Evolutionary conservation across 2,113 vertebrate species (phyloP).

Genomic region (Collichthys lucidus): DNA sequence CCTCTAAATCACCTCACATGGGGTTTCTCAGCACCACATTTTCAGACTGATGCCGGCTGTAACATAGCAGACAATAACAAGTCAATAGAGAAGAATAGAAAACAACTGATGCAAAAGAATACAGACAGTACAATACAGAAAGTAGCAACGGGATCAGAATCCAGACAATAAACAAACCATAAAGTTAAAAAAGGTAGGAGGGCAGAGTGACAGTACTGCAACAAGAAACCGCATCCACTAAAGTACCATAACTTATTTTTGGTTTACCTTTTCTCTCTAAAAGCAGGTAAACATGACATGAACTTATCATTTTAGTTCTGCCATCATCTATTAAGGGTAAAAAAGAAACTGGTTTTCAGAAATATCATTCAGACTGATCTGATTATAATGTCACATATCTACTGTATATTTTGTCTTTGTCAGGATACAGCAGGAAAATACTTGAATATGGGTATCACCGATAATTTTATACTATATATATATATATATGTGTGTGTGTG

Average conservation of each 20-base stretch:
- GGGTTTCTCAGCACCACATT: neutral
- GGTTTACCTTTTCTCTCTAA: neutral
- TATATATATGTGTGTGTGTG: neutral
- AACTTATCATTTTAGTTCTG: neutral
- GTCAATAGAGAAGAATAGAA: slow-evolving; percentile 14
- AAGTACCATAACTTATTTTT: neutral
- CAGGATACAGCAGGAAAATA: neutral
- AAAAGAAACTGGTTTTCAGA: neutral
- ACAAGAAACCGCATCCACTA: neutral
- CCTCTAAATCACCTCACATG: neutral
- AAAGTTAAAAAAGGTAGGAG: slow-evolving; percentile 7
- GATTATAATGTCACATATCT: neutral
- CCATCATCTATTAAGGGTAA: neutral
- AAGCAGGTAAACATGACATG: neutral
- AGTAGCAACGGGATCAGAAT: slow-evolving; percentile 28
- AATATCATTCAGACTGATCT: neutral
- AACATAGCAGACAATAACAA: slow-evolving; percentile 24
- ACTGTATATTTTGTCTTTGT: neutral
- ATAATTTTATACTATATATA: neutral
- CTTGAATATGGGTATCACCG: no score
- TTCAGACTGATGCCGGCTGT: slow-evolving; percentile 11
- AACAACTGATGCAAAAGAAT: slow-evolving; percentile 16
- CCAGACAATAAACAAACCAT: slow-evolving; percentile 24
- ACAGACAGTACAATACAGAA: neutral
- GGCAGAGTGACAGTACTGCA: neutral